Evolutionary conservation across 2,888 invertebrate species (phyloP).

Genomic region (Malthinus flaveolus): DNA sequence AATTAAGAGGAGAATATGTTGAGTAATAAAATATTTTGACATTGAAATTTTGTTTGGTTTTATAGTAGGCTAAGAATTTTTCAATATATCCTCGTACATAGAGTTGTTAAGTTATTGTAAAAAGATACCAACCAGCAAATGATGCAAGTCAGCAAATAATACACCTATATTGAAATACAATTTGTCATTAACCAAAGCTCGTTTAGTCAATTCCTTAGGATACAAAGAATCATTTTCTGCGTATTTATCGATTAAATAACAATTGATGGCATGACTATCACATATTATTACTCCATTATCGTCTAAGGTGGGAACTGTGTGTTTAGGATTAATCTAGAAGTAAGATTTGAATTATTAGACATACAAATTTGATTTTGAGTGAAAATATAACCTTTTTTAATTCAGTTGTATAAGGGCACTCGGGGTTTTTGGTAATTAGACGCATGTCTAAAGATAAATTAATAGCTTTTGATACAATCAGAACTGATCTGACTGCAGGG

Average conservation of each 20-base stretch:
- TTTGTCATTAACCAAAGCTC: constrained; percentile 59
- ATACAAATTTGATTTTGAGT: neutral
- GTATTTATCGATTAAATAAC: constrained; percentile 44
- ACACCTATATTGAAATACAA: constrained; percentile 59
- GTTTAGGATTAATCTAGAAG: constrained; percentile 57
- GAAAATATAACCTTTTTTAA: neutral
- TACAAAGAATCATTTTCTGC: constrained; percentile 57
- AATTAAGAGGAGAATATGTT: too few relatives aligned
- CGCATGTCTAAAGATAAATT: neutral
- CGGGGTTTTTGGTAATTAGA: neutral
- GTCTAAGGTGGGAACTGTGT: constrained; percentile 62
- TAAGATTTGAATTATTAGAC: neutral
- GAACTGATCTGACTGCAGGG: neutral
- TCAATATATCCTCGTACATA: too few relatives aligned
- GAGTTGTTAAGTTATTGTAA: too few relatives aligned
- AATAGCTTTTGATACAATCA: neutral
- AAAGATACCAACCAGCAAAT: constrained; percentile 54
- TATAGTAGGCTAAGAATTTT: too few relatives aligned
- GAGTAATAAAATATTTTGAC: too few relatives aligned
- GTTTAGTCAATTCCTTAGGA: constrained; percentile 56
- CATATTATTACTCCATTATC: constrained; percentile 58
- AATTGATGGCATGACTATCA: constrained; percentile 58
- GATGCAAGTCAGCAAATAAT: constrained; percentile 55
- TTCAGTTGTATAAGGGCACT: neutral
- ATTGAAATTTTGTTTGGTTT: too few relatives aligned